These are phyloP conservation scores for Leptinotarsa peninsularis DNA, from an alignment of 2,888 invertebrate genomes.

Conservation along the genomic window DNA sequence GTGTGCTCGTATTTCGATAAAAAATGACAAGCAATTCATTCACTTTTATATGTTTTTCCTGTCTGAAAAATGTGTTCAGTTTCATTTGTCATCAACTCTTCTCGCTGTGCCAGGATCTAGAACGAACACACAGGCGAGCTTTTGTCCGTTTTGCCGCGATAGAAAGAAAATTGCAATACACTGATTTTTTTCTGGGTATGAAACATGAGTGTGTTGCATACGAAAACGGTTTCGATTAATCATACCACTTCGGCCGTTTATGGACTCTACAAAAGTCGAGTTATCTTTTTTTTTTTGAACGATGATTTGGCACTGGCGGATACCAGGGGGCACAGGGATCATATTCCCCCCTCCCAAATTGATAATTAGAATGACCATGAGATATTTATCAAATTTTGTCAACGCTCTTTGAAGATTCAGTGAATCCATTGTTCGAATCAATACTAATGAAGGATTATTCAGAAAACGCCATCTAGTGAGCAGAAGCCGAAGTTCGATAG, in stretches of 20 bases:
- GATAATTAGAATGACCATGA: no score
- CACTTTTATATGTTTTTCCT: conserved; percentile 36
- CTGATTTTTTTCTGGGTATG: background rate
- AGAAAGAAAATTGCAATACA: background rate
- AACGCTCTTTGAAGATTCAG: no score
- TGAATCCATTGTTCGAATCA: no score
- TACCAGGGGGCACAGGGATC: no score
- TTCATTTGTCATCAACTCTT: conserved; percentile 34
- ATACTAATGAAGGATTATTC: no score
- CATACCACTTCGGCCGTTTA: background rate
- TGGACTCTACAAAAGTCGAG: no score
- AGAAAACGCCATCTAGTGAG: no score
- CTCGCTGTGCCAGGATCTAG: background rate
- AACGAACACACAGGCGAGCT: background rate
- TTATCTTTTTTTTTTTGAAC: no score
- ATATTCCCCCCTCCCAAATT: no score
- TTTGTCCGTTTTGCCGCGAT: conserved; percentile 2
- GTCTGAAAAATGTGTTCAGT: conserved; percentile 36
- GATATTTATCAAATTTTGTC: no score
- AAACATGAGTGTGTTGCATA: background rate
- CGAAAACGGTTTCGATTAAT: background rate
- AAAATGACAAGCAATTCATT: conserved; percentile 36
- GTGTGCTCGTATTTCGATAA: conserved; percentile 24
- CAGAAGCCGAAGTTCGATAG: no score
- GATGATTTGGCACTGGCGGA: no score